Evolutionary conservation across 2,888 invertebrate genomes (phyloP).

Genomic region (Nebria brevicollis): DNA sequence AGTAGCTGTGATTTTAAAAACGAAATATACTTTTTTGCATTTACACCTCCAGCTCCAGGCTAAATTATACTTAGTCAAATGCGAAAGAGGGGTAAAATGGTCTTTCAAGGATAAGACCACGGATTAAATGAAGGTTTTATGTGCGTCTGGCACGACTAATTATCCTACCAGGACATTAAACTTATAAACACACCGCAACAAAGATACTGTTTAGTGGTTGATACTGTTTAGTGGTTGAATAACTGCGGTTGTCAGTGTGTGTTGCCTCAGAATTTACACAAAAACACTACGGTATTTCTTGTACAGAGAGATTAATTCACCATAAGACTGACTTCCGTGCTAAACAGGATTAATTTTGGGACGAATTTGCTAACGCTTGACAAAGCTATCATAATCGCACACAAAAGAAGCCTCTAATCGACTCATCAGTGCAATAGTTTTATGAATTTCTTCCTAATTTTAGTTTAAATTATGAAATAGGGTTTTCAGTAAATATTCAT

Average conservation of each 20-base stretch:
- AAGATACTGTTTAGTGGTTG: background rate
- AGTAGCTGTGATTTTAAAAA: too few species aligned
- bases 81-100: background rate
- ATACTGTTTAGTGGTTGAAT: constrained; percentile 37
- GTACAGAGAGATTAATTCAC: constrained; percentile 29
- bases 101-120: constrained; percentile 8
- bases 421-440: background rate
- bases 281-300: constrained; percentile 34
- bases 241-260: constrained; percentile 43
- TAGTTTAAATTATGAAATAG: background rate
- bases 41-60: too few species aligned
- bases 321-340: constrained; percentile 17
- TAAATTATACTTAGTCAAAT: too few species aligned
- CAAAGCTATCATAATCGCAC: background rate
- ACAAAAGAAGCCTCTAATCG: background rate
- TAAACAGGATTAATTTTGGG: constrained; percentile 27
- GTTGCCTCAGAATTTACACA: constrained; percentile 35
- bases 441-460: background rate
- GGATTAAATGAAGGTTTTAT: constrained; percentile 41
- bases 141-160: constrained; percentile 41
- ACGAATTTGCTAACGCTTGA: background rate
- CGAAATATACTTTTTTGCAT: too few species aligned
- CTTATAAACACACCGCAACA: constrained; percentile 19
- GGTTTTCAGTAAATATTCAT: background rate
- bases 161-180: constrained; percentile 39